Evolutionary conservation across 2,888 invertebrate genomes (phyloP), one percentile per base, ranked within the genome.

Genomic region (Eristalinus aeneus): DNA sequence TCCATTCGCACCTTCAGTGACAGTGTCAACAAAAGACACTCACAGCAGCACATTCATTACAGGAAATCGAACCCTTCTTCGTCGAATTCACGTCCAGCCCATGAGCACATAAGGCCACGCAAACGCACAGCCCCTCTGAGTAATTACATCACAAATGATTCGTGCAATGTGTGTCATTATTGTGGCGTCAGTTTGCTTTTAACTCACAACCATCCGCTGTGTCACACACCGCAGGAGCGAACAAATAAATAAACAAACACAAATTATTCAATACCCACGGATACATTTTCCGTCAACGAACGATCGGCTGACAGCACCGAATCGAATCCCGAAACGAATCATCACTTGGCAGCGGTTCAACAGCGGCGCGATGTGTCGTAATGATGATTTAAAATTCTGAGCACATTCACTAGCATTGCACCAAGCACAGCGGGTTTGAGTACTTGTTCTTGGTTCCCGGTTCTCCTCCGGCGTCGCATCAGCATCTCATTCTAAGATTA

Each of bases 251-350:
- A 78, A 39, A 69, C 58, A 69, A 54, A 74, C 64, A 78, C 83
- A 46, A 84, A 84, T 84, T 75, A 84, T 79, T 84, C 79, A 84
- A 75, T 84, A 84, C 79, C 71, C 61, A 16, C 46, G 46, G 46
- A 46, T 46, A 46, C 46, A 8, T 60, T 79, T 75, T 71, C 84
- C 79, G 84, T 71, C 61, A 75, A 60, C 64, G 69, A 79, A 60
- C 46, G 80, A 79, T 63, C 58, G 74, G 46, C 71, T 54, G 61
- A 75, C 78, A 67, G 68, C 34, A 34, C 60, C n/a, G 10, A 71
- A 71, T 58, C 22, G 36, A 58, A 65, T 64, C 39, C 46, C 46
- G 46, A 46, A 46, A 46, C 46, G 46, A 46, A 16, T 46, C 46
- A 46, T 74, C 32, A 71, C 74, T 79, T 84, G 79, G 84, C 84